Percentiles rank a stretch among this genome's conserved stretches.
These are phyloP conservation scores for Ormyrus pomaceus DNA, from an alignment of 2,888 invertebrate species.

Conservation along the genomic window DNA sequence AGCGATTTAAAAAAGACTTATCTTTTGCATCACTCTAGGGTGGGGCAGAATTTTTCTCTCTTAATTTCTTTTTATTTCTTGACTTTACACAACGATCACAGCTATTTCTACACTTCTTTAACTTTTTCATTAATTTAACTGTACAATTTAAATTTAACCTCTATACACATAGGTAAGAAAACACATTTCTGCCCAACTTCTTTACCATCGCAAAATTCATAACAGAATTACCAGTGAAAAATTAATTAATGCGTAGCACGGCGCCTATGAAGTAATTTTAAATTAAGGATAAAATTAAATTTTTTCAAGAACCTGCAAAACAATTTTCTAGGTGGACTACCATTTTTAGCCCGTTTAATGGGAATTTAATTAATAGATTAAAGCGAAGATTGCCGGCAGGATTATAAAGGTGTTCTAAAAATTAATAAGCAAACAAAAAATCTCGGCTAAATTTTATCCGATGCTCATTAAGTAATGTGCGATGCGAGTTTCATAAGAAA, in stretches of 20 bases:
- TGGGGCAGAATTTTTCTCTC: not conserved
- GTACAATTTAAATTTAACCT: too few species aligned
- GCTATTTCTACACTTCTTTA: too few species aligned
- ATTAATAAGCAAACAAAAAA: conserved; percentile 2
- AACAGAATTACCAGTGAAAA: too few species aligned
- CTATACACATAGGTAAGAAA: too few species aligned
- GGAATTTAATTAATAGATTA: conserved; percentile 25
- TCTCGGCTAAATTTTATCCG: too few species aligned
- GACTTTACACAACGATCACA: too few species aligned
- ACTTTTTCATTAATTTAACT: too few species aligned
- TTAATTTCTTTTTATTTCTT: conserved; percentile 2
- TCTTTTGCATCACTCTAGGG: conserved; percentile 40
- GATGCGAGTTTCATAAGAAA: too few species aligned
- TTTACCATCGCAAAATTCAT: too few species aligned
- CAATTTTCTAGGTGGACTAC: not conserved
- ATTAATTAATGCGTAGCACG: too few species aligned
- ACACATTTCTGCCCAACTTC: too few species aligned
- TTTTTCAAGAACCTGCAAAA: not conserved
- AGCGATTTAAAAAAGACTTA: conserved; percentile 61
- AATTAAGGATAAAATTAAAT: conserved; percentile 12
- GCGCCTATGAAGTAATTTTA: conserved; percentile 3
- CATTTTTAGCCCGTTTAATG: conserved; percentile 19
- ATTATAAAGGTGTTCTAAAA: not conserved
- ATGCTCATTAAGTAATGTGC: too few species aligned
- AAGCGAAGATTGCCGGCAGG: not conserved